Evolutionary conservation across 2,113 vertebrate species (phyloP).

Genomic region (Smithornis capensis): DNA sequence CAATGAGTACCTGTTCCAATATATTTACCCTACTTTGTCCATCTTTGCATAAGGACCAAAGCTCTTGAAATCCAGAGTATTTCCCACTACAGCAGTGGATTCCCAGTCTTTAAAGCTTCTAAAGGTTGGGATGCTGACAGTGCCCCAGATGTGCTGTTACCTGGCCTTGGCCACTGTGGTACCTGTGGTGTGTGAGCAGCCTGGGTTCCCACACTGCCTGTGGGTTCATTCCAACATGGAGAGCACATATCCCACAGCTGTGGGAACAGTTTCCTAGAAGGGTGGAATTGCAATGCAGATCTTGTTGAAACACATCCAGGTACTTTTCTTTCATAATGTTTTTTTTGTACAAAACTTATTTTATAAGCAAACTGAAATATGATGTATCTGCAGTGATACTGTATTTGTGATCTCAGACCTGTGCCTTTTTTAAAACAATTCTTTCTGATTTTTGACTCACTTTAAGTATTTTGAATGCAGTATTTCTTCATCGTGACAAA

Average conservation of each 20-base stretch:
- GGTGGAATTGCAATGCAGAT: neutral
- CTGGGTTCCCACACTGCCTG: neutral
- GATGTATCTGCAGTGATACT: neutral
- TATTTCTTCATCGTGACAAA: neutral
- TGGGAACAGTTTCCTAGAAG: neutral
- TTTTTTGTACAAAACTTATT: neutral
- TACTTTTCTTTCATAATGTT: neutral
- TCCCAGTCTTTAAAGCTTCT: neutral
- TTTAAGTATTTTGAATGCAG: neutral
- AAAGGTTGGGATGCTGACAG: neutral
- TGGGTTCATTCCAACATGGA: neutral
- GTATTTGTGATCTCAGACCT: neutral
- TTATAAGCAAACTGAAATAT: neutral
- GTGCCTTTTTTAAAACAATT: neutral
- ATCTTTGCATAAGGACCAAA: neutral
- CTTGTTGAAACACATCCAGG: neutral
- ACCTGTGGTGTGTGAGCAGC: neutral
- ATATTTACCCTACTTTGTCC: neutral
- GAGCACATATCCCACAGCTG: neutral
- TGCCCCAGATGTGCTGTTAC: neutral
- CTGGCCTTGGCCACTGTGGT: neutral
- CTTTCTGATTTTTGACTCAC: neutral
- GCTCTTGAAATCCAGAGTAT: neutral
- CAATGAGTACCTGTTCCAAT: too few relatives aligned
- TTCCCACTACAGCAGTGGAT: neutral